A percentile compares a stretch with the other conserved stretches of the same genome.
Evolutionary conservation across 2,797 vertebrate genomes (phyloP).

Genomic region (Neopelma chrysocephalum): DNA sequence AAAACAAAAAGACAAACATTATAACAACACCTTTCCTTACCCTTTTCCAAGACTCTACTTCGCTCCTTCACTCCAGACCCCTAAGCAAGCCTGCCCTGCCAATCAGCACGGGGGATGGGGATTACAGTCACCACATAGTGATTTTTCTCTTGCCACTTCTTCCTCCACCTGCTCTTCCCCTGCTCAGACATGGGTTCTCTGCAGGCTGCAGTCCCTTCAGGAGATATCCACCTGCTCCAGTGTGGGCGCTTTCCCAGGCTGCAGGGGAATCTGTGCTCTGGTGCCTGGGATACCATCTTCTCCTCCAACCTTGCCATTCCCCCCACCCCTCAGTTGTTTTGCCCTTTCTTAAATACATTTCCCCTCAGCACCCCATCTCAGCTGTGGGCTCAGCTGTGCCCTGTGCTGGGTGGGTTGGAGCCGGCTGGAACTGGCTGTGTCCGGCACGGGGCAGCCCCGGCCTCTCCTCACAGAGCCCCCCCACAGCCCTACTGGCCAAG

Average conservation of each 20-base stretch:
- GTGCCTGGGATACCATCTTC: not conserved
- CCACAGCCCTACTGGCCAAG: not conserved
- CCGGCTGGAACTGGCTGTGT: fast-evolving
- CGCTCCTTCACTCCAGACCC: not conserved
- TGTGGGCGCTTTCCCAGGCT: no score
- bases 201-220: not conserved
- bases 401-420: fast-evolving
- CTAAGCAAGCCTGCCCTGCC: fast-evolving
- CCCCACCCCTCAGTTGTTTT: not conserved
- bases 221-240: not conserved
- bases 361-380: fast-evolving
- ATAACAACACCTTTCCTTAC: not conserved
- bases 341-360: not conserved
- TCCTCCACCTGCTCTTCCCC: not conserved
- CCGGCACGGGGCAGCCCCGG: no score
- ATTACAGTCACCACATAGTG: not conserved
- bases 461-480: not conserved
- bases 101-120: fast-evolving
- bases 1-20: not conserved
- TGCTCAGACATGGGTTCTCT: fast-evolving
- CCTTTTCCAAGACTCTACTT: not conserved
- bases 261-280: not conserved
- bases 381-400: fast-evolving
- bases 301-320: not conserved
- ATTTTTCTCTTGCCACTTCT: not conserved